Conservation (phyloP, 2,797 vertebrate species). For the Amazonetta brasiliensis region DNA sequence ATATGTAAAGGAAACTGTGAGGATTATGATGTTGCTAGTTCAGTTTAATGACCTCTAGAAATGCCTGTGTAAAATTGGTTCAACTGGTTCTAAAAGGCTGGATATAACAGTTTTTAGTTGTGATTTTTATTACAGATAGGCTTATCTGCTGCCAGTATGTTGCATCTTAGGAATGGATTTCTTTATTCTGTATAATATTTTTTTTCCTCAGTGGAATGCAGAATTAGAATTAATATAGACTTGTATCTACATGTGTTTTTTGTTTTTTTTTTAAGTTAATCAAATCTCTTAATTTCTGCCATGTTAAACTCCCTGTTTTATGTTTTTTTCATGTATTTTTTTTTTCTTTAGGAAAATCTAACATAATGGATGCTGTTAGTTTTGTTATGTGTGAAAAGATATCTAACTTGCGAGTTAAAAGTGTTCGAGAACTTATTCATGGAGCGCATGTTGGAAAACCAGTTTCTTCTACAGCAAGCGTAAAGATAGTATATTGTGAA, state of each 20-base stretch:
- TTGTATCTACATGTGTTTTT: accelerated
- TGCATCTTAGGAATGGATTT: background rate
- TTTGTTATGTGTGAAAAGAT: conserved; percentile 91
- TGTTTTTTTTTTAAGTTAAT: background rate
- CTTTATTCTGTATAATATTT: background rate
- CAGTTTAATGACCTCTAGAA: background rate
- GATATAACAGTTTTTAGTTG: background rate
- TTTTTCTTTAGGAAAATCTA: conserved; percentile 88
- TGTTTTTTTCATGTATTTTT: no score
- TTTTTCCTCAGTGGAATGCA: background rate
- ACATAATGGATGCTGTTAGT: conserved; percentile 95
- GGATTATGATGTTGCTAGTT: background rate
- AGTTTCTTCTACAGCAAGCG: conserved; percentile 81
- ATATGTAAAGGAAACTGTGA: background rate
- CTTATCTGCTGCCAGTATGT: background rate
- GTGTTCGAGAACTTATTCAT: conserved; percentile 87
- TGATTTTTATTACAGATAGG: background rate
- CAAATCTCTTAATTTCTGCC: background rate
- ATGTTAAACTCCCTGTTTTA: background rate
- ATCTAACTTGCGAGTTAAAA: conserved; percentile 86
- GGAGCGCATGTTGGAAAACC: conserved; percentile 91
- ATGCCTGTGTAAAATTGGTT: background rate
- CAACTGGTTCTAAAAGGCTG: background rate
- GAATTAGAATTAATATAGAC: background rate
- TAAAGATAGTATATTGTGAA: conserved; percentile 84